Evolutionary conservation across 2,888 invertebrate species (phyloP), one percentile per base, ranked within the genome.

Genomic region (Dynastes hyllus): DNA sequence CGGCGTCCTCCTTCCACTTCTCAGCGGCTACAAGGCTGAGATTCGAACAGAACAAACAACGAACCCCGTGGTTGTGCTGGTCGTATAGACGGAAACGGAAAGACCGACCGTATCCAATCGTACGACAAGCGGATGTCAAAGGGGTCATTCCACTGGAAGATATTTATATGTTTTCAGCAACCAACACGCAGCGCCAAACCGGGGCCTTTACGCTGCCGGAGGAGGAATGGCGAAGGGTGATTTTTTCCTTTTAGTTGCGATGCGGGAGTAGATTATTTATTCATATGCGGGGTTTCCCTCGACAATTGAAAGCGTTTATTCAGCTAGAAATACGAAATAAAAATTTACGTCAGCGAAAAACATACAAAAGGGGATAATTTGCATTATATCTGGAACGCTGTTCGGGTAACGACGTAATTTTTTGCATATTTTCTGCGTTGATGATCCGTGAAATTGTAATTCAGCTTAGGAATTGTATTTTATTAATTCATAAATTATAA

Each of bases 71-170:
- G 73, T 22, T 58, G 45, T 11, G 45, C 45, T 58, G 58, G 29
- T 73, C 58, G 61, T 85, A 37, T 37, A 84, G 85, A 82, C 87
- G 87, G 87, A 87, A 87, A 80, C 86, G 87, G 87, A 86, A 85
- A 84, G 83, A 82, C 83, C 84, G 82, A 83, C 84, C 84, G 83
- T 83, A 85, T 84, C 87, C 86, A 87, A 86, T 87, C 85, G 86
- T 73, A 85, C 85, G 85, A 86, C 84, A 85, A 85, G 85, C 87
- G 86, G 86, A 86, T 86, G 87, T 86, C 85, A 87, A 86, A 87
- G 85, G 86, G 86, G 86, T 87, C 87, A 86, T 87, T 87, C 87
- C 86, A 84, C 85, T 87, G 87, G 87, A 87, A 87, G 87, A 87
- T 86, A 87, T 88, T 87, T 88, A 87, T 88, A 87, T 86, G 86